Base-by-base conservation (phyloP, 2,888 invertebrate genomes). In the Leptopilina syphax region DNA sequence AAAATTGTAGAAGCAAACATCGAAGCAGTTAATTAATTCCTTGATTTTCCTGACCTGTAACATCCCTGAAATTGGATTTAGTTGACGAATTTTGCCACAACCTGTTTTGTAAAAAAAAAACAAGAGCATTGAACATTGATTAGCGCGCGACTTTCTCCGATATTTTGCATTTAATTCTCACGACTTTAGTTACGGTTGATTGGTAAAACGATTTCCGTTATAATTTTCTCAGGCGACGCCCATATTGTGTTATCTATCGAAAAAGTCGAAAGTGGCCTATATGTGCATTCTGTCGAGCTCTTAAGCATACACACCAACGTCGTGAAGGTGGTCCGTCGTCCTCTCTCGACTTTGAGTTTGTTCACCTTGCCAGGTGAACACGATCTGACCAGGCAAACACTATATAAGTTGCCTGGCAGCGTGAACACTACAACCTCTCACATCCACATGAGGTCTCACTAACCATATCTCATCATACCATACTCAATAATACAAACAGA, bases 331-430 rank as follows among this genome's bases (percentile, higher is more conserved):
- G 73, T 73, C 73, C 57, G 73, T 73, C 57, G 44, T 44, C 44
- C 44, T 44, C 57, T 73, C 73, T 73, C 73, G 73, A 73, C 73
- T 73, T 60, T 54, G 73, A 73, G 73, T 73, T 70, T 65, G 73
- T 73, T 73, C 73, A 73, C 73, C 73, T 73, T 54, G 73, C 41
- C 54, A 57, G 73, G 57, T 73, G 73, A 73, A 73, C 73, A 73
- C 73, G 73, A 73, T 73, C 73, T 73, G 73, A 13, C n/a, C 73
- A 73, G 27, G 73, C 73, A 60, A 73, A 73, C 73, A 73, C 57
- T 73, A 73, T 73, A 73, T n/a, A 50, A 50, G 73, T 60, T 60
- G n/a, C 70, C 47, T 70, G 70, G 50, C 50, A 70, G 70, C 54
- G 34, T 34, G 27, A 70, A 70, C n/a, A 67, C 34, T 66, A 47